These are phyloP conservation scores for Rhadina sibilatrix DNA, from an alignment of 2,113 vertebrate genomes.

Conservation along the genomic window DNA sequence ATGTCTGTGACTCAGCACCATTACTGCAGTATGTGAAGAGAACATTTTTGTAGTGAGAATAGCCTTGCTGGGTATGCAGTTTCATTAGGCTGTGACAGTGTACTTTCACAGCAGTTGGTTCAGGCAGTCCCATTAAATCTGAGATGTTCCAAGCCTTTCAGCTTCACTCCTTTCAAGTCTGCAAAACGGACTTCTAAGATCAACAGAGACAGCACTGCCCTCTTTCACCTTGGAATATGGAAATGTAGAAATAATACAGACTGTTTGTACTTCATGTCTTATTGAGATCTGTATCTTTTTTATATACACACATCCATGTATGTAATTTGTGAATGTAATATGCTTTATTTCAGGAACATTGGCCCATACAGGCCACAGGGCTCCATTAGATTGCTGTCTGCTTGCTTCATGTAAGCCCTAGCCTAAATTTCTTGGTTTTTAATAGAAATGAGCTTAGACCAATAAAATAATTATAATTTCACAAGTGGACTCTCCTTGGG, in stretches of 20 bases:
- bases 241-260: not conserved
- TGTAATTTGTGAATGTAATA: not conserved
- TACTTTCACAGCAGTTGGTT: not conserved
- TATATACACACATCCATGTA: not conserved
- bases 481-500: not conserved
- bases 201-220: not conserved
- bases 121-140: not conserved
- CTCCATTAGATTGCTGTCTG: not conserved
- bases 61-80: not conserved
- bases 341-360: not conserved
- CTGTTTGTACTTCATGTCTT: not conserved
- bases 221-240: not conserved
- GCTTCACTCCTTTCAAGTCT: not conserved
- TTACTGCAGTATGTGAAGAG: not conserved
- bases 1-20: not conserved
- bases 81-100: not conserved
- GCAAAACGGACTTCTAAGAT: not conserved
- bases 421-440: not conserved
- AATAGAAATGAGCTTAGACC: not conserved
- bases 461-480: not conserved
- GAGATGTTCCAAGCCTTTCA: not conserved
- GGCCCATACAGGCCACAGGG: not conserved
- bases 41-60: not conserved
- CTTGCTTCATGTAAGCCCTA: not conserved
- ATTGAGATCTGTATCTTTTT: not conserved